Conservation (phyloP, 2,888 invertebrate species). For the Tryphoninae sp. region DNA sequence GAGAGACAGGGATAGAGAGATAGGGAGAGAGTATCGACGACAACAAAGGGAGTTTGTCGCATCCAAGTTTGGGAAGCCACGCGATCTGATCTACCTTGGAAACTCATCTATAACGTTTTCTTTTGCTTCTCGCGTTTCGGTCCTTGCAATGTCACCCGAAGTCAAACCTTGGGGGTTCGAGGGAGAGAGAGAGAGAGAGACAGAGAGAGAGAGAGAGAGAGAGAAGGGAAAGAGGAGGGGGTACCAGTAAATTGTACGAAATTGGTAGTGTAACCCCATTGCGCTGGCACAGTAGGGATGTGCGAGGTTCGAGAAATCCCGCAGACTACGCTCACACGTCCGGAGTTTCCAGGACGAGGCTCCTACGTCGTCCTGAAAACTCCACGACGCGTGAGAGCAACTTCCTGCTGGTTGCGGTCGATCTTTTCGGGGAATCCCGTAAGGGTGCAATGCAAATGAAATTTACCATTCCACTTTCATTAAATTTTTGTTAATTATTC, state of each 20-base stretch:
- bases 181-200: not conserved
- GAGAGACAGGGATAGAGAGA: too few species aligned
- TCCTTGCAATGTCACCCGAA: conserved; percentile 24
- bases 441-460: too few species aligned
- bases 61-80: conserved; percentile 49
- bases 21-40: not conserved
- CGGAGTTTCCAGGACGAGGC: conserved; percentile 30
- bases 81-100: conserved; percentile 41
- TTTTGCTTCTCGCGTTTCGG: conserved; percentile 17
- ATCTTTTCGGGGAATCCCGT: too few species aligned
- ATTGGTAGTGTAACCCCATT: conserved; percentile 52
- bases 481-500: too few species aligned
- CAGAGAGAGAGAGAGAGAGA: not conserved
- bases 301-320: conserved; percentile 3
- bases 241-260: conserved; percentile 56
- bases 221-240: conserved; percentile 14
- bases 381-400: too few species aligned
- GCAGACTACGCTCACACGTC: conserved; percentile 11
- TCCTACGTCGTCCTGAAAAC: too few species aligned
- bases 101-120: conserved; percentile 32
- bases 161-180: not conserved
- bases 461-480: too few species aligned
- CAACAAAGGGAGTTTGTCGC: conserved; percentile 49
- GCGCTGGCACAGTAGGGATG: conserved; percentile 11
- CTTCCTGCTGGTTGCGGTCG: too few species aligned